phyloP scores from a whole-genome alignment of 2,888 invertebrate genomes.

The Drosophila cognata region DNA sequence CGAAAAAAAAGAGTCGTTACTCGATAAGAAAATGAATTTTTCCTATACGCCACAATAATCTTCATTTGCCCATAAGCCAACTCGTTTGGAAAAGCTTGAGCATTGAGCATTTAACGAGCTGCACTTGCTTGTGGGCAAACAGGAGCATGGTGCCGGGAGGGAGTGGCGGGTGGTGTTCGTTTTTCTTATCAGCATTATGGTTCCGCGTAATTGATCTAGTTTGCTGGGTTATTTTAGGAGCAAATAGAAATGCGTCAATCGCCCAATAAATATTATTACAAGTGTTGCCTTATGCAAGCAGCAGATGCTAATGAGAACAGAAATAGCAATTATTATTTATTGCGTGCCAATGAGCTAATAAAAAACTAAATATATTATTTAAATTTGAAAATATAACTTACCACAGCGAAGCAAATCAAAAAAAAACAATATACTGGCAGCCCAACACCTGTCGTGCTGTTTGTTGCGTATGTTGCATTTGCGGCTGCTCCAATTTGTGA shows the following conservation, averaged over 20 bases:
- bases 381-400: constrained; percentile 51
- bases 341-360: constrained; percentile 11
- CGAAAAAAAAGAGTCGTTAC: neutral
- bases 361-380: constrained; percentile 1
- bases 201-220: constrained; percentile 73
- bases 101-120: constrained; percentile 44
- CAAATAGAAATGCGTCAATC: constrained; percentile 11
- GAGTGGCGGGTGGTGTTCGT: neutral
- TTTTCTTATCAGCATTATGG: constrained; percentile 60
- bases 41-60: constrained; percentile 24
- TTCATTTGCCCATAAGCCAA: constrained; percentile 29
- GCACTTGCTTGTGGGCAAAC: constrained; percentile 4
- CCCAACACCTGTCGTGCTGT: constrained; percentile 62
- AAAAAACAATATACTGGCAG: constrained; percentile 35
- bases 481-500: constrained; percentile 64
- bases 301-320: constrained; percentile 64
- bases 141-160: neutral
- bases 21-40: constrained; percentile 39
- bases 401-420: constrained; percentile 32
- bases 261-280: constrained; percentile 66
- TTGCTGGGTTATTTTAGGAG: constrained; percentile 20
- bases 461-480: constrained; percentile 20
- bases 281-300: constrained; percentile 50
- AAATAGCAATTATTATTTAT: constrained; percentile 43
- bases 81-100: constrained; percentile 29